phyloP scores from a whole-genome alignment of 2,113 vertebrate genomes.

The Phyllopteryx taeniolatus region DNA sequence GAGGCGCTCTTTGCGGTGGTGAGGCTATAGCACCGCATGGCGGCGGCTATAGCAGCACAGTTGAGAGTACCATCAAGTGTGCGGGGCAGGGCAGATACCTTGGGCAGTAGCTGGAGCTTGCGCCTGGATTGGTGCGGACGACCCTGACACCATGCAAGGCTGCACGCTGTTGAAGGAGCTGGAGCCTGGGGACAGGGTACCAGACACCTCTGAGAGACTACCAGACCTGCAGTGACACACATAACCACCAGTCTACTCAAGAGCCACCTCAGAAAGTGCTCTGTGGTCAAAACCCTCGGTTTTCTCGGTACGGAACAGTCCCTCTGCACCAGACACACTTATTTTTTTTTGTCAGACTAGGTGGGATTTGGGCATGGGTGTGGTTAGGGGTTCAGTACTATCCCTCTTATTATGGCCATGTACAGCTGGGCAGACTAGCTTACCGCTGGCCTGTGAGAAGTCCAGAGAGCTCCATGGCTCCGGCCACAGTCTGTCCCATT shows the following conservation, averaged over 20 bases:
- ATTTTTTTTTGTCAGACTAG: conserved; percentile 21
- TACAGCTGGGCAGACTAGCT: conserved; percentile 30
- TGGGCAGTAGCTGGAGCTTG: conserved; percentile 75
- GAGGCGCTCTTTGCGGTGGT: conserved; percentile 30
- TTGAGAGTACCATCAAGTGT: conserved; percentile 43
- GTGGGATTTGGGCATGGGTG: conserved; percentile 30
- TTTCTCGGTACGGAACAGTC: conserved; percentile 35
- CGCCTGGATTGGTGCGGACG: conserved; percentile 69
- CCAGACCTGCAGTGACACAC: conserved; percentile 75
- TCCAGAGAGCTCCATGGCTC: conserved; percentile 84
- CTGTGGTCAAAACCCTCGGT: conserved; percentile 15
- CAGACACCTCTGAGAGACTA: conserved; percentile 72
- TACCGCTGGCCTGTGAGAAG: conserved; percentile 85
- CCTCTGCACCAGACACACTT: conserved; percentile 44
- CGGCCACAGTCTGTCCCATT: conserved; percentile 75
- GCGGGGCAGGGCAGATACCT: conserved; percentile 78
- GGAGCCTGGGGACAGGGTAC: conserved; percentile 74
- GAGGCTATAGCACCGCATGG: conserved; percentile 21
- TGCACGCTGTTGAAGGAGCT: conserved; percentile 84
- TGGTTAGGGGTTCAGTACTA: conserved; percentile 22
- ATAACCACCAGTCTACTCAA: conserved; percentile 72
- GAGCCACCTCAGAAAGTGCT: conserved; percentile 56
- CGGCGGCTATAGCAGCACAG: conserved; percentile 43
- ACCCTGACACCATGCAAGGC: conserved; percentile 76
- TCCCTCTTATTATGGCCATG: conserved; percentile 11